A percentile compares a stretch with the other conserved stretches of the same genome.
Conservation (phyloP, 2,113 vertebrate genomes). For the Campylorhamphus procurvoides region DNA sequence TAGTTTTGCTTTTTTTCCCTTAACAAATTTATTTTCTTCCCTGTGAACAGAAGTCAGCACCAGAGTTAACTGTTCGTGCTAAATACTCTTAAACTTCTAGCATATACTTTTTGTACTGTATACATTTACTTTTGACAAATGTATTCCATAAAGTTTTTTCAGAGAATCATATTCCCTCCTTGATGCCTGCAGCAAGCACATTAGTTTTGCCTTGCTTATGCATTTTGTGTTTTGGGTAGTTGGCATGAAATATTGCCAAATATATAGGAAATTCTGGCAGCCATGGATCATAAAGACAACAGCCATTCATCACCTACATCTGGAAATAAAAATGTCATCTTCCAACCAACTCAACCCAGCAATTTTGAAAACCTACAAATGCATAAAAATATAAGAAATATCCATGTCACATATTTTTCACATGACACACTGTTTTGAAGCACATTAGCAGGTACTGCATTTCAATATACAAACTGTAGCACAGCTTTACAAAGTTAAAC, state of each 20-base stretch:
- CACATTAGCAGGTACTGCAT: neutral
- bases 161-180: neutral
- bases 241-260: neutral
- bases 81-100: neutral
- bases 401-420: neutral
- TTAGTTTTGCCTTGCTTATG: neutral
- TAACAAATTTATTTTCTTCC: neutral
- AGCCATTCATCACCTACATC: neutral
- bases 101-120: neutral
- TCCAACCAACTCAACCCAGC: neutral
- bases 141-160: neutral
- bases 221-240: neutral
- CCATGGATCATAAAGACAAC: neutral
- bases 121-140: neutral
- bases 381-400: neutral
- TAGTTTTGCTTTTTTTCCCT: neutral
- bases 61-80: neutral
- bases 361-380: neutral
- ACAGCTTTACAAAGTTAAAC: neutral
- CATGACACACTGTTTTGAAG: neutral
- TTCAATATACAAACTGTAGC: neutral
- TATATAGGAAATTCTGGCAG: neutral
- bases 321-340: neutral
- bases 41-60: neutral
- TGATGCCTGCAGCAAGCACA: neutral